phyloP scores from a whole-genome alignment of 2,888 invertebrate species.

The Xestia xanthographa region DNA sequence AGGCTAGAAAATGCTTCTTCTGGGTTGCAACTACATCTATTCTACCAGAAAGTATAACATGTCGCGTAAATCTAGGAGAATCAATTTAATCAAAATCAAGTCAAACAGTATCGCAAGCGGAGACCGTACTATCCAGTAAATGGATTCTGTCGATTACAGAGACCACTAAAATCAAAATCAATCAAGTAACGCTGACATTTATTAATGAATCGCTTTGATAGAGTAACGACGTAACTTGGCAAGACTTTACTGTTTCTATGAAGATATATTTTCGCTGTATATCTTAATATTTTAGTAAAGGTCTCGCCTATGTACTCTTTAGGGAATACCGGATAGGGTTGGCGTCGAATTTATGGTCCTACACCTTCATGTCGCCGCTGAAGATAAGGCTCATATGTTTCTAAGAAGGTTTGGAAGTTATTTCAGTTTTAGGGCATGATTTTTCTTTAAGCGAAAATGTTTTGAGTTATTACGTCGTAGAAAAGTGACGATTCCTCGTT shows the following conservation, averaged over 20 bases:
- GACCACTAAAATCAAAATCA: slow-evolving; percentile 41
- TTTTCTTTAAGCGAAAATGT: background rate
- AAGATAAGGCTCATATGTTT: slow-evolving; percentile 26
- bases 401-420: slow-evolving; percentile 10
- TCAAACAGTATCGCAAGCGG: background rate
- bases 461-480: background rate
- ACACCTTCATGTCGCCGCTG: slow-evolving; percentile 31
- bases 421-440: slow-evolving; percentile 3
- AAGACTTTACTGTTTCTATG: slow-evolving; percentile 18
- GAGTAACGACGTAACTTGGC: slow-evolving; percentile 30
- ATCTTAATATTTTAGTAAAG: slow-evolving; percentile 41
- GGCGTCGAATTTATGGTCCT: slow-evolving; percentile 37
- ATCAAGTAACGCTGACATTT: slow-evolving; percentile 36
- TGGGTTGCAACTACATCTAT: background rate
- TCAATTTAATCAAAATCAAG: slow-evolving; percentile 1
- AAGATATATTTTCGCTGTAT: slow-evolving; percentile 17
- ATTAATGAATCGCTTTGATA: slow-evolving; percentile 38
- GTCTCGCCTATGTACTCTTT: slow-evolving; percentile 16
- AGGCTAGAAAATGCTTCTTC: background rate
- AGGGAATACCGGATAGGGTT: slow-evolving; percentile 28
- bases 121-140: background rate
- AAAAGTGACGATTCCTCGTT: background rate
- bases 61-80: background rate
- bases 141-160: slow-evolving; percentile 22
- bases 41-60: background rate